Percentiles rank a stretch among this genome's conserved stretches.
Conservation (phyloP, 2,113 vertebrate species). For the Fulmarus glacialis region DNA sequence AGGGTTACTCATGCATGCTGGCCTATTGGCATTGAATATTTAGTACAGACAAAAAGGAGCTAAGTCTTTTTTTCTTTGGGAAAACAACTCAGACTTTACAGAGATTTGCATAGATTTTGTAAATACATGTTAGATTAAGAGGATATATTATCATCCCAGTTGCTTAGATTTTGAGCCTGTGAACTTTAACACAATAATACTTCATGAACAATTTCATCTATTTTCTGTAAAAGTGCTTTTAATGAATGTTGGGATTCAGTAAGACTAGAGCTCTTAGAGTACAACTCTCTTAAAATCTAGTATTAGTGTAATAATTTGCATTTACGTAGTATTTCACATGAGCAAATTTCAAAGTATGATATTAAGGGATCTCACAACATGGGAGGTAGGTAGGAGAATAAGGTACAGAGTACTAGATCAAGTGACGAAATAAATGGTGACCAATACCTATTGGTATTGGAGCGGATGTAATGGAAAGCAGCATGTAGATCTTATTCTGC, state of each 20-base stretch:
- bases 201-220: background rate
- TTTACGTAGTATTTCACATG: background rate
- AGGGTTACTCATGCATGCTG: background rate
- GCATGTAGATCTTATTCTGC: background rate
- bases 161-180: background rate
- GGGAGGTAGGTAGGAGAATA: background rate
- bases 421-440: background rate
- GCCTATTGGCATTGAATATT: background rate
- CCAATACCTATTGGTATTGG: background rate
- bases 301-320: background rate
- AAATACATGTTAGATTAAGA: background rate
- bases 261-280: background rate
- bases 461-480: background rate
- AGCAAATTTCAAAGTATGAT: background rate
- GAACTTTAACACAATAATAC: background rate
- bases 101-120: slow-evolving; percentile 26
- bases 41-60: background rate
- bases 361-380: background rate
- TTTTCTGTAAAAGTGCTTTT: background rate
- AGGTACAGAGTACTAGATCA: background rate
- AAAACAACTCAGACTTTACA: background rate
- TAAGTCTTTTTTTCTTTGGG: background rate
- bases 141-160: background rate
- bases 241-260: background rate
- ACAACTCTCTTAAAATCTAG: background rate